Percentiles rank a stretch among this genome's conserved stretches.
These are phyloP conservation scores for Mamestra configurata DNA, from an alignment of 1,140 invertebrate genomes.

Conservation along the genomic window DNA sequence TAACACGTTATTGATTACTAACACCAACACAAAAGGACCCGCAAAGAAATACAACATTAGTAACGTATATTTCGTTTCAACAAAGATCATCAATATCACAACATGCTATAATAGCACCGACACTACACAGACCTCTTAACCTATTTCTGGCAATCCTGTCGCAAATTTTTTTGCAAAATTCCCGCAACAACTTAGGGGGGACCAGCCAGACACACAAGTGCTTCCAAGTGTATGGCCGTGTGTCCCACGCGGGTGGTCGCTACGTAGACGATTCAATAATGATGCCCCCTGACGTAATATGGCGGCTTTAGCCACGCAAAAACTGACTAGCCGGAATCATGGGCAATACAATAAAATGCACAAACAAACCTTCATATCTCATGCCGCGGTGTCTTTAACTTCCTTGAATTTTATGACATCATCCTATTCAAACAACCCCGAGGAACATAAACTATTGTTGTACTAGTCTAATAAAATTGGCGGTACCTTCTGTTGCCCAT, in stretches of 20 bases:
- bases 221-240: constrained; percentile 63
- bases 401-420: constrained; percentile 73
- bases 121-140: constrained; percentile 28
- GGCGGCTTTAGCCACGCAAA: constrained; percentile 71
- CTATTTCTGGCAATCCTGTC: constrained; percentile 36
- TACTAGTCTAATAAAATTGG: constrained; percentile 65
- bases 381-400: constrained; percentile 62
- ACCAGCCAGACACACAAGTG: constrained; percentile 48
- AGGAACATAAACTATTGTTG: constrained; percentile 70
- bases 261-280: constrained; percentile 80
- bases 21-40: too few relatives aligned
- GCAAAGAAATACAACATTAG: too few relatives aligned
- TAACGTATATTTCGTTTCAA: too few relatives aligned
- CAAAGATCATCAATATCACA: neutral
- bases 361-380: constrained; percentile 55
- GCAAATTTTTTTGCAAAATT: constrained; percentile 32
- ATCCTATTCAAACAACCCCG: constrained; percentile 65
- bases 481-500: constrained; percentile 50
- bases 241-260: constrained; percentile 78
- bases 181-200: constrained; percentile 13
- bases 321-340: constrained; percentile 72
- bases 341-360: constrained; percentile 70
- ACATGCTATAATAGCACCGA: neutral
- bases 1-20: too few relatives aligned
- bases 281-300: constrained; percentile 73